Evolutionary conservation across 2,888 invertebrate species (phyloP).

Genomic region (Phyllotreta cruciferae): DNA sequence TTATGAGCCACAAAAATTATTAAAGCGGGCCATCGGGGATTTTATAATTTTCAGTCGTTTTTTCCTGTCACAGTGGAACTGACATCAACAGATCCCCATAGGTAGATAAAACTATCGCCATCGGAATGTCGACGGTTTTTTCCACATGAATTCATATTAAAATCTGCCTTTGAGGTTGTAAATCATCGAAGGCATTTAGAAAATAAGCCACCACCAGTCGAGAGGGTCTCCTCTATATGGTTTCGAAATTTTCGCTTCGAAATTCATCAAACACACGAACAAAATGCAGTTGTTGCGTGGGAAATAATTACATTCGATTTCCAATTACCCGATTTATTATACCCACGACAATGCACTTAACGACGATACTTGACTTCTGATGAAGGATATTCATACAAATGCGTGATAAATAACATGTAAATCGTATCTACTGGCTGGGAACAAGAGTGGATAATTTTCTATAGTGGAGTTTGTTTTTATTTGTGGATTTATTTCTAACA

Average conservation of each 20-base stretch:
- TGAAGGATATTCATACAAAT: too few relatives aligned
- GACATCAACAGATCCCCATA: constrained; percentile 8
- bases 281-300: too few relatives aligned
- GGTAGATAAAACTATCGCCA: constrained; percentile 36
- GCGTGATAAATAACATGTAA: too few relatives aligned
- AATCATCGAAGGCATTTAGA: constrained; percentile 23
- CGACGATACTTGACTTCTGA: too few relatives aligned
- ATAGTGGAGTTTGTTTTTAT: too few relatives aligned
- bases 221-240: constrained; percentile 24
- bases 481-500: too few relatives aligned
- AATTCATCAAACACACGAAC: too few relatives aligned
- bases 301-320: too few relatives aligned
- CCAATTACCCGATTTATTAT: too few relatives aligned
- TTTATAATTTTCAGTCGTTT: not conserved
- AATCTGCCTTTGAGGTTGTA: constrained; percentile 19
- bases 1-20: not conserved
- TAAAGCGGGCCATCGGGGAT: not conserved
- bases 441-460: too few relatives aligned
- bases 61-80: not conserved
- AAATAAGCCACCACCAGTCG: constrained; percentile 32
- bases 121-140: constrained; percentile 35
- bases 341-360: too few relatives aligned
- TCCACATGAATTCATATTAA: constrained; percentile 37
- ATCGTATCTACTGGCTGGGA: too few relatives aligned
- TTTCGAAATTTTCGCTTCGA: constrained; percentile 16